These are phyloP conservation scores for Ennomos fuscantarius DNA, from an alignment of 2,888 invertebrate genomes.

Conservation along the genomic window DNA sequence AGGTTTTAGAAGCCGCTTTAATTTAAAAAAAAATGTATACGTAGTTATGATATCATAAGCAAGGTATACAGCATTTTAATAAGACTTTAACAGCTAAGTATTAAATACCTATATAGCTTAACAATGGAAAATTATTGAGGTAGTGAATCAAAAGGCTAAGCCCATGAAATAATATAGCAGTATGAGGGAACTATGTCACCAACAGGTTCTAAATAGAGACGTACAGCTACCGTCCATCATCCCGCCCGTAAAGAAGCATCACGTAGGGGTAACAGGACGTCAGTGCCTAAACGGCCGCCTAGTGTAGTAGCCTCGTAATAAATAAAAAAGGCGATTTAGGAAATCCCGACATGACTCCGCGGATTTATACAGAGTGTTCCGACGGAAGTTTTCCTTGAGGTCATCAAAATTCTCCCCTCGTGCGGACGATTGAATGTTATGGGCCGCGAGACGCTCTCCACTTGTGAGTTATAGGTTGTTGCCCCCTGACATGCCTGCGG, in stretches of 20 bases:
- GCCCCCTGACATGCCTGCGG: constrained; percentile 69
- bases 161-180: constrained; percentile 24
- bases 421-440: constrained; percentile 82
- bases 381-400: constrained; percentile 78
- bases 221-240: constrained; percentile 51
- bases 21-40: no score
- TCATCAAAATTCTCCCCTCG: constrained; percentile 82
- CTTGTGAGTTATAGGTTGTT: constrained; percentile 76
- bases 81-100: no score
- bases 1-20: no score
- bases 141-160: constrained; percentile 12
- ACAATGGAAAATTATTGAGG: neutral
- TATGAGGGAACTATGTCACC: constrained; percentile 38
- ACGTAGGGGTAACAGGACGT: constrained; percentile 68
- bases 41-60: no score
- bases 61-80: no score
- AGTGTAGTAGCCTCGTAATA: constrained; percentile 71
- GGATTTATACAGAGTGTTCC: constrained; percentile 80
- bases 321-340: constrained; percentile 81
- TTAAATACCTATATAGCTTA: no score
- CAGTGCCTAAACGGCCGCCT: constrained; percentile 71
- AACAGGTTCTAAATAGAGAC: constrained; percentile 50
- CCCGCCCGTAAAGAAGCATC: constrained; percentile 55
- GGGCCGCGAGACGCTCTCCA: constrained; percentile 77
- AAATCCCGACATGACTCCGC: constrained; percentile 80